Percentiles rank a stretch among this genome's conserved stretches.
phyloP scores from a whole-genome alignment of 2,797 vertebrate genomes.

The Clarias pachynema region DNA sequence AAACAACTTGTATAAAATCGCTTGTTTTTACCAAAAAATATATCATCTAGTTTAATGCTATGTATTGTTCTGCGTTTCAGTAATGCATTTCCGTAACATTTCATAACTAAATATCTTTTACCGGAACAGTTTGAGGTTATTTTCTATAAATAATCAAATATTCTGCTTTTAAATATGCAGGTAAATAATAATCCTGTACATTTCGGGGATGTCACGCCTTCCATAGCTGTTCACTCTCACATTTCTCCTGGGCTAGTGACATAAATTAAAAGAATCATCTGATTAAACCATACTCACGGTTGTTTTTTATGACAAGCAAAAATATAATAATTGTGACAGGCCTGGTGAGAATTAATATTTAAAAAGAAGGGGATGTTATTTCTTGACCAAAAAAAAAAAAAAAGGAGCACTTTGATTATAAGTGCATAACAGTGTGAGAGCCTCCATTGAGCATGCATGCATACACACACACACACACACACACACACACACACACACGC shows the following conservation, averaged over 20 bases:
- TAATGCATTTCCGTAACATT: not conserved
- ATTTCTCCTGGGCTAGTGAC: not conserved
- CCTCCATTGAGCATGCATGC: not conserved
- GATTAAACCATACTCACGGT: not conserved
- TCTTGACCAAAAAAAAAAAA: conserved; percentile 19
- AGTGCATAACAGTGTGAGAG: conserved; percentile 24
- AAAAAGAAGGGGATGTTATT: conserved; percentile 8
- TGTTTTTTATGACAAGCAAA: not conserved
- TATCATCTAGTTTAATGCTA: not conserved
- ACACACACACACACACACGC: not conserved
- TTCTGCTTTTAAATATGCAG: not conserved
- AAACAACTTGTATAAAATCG: too few species aligned
- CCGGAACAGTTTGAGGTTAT: too few species aligned
- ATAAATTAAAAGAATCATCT: conserved; percentile 1
- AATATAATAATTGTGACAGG: conserved; percentile 8
- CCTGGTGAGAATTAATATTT: conserved; percentile 5
- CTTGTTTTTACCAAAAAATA: too few species aligned
- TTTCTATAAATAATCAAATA: not conserved
- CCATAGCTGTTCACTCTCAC: not conserved
- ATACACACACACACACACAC: not conserved
- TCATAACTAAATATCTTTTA: not conserved
- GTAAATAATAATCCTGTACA: not conserved
- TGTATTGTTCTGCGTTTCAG: not conserved
- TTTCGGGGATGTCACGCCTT: not conserved
- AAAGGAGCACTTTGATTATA: not conserved